These are phyloP conservation scores for Arizona elegans DNA, from an alignment of 2,113 vertebrate species.

Conservation along the genomic window DNA sequence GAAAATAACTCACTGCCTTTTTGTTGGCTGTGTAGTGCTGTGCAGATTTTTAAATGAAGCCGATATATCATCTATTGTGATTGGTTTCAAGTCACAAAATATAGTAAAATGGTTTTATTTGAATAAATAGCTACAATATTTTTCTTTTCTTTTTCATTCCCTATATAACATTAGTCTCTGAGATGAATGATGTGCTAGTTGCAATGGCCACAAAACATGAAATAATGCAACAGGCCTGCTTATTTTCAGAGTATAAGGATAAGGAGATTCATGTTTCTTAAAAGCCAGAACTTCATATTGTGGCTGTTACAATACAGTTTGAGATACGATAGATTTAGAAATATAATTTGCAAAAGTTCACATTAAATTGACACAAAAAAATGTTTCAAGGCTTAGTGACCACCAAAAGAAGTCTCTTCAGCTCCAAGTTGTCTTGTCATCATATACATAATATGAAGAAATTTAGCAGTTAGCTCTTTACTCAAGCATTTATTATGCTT, in stretches of 20 bases:
- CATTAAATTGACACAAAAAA: background rate
- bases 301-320: background rate
- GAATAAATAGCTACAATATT: conserved; percentile 39
- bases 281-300: conserved; percentile 4
- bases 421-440: background rate
- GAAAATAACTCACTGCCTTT: conserved; percentile 36
- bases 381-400: background rate
- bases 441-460: background rate
- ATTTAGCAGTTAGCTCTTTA: background rate
- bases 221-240: conserved; percentile 17
- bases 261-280: conserved; percentile 12
- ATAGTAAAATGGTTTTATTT: conserved; percentile 52
- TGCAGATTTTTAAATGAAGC: conserved; percentile 59
- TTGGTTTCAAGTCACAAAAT: conserved; percentile 40
- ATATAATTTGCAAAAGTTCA: background rate
- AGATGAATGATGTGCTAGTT: conserved; percentile 40
- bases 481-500: background rate
- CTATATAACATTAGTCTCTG: conserved; percentile 32
- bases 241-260: conserved; percentile 8
- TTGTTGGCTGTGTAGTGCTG: conserved; percentile 29
- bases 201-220: conserved; percentile 17
- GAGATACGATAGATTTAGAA: background rate
- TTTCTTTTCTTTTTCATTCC: conserved; percentile 38
- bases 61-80: conserved; percentile 47
- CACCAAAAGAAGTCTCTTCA: background rate